Percentiles rank a stretch among this genome's conserved stretches.
Conservation (phyloP, 92 coral and sea anemone species). For the Pocillopora meandrina region DNA sequence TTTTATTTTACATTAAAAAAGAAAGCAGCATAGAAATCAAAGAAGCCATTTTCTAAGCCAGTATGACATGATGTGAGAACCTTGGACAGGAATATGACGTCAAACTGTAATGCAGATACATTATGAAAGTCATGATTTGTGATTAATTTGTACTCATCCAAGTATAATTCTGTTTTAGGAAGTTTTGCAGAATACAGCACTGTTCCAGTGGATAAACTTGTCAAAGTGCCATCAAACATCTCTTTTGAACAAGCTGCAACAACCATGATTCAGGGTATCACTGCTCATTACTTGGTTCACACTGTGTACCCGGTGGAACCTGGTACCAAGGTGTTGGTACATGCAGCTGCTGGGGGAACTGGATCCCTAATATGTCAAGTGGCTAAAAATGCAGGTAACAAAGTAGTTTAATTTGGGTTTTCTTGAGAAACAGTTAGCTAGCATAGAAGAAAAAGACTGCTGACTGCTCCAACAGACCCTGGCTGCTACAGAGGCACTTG, state of each 20-base stretch:
- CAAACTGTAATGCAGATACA: no score
- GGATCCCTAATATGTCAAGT: constrained; percentile 62
- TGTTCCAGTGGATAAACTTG: constrained; percentile 17
- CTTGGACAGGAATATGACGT: no score
- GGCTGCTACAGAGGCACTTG: no score
- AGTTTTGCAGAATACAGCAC: constrained; percentile 42
- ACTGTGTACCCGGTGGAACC: constrained; percentile 46
- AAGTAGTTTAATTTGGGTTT: background rate
- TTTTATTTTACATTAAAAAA: no score
- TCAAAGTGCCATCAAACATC: constrained; percentile 52
- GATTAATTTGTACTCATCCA: no score
- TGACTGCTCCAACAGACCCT: no score
- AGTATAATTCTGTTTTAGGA: background rate
- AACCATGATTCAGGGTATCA: constrained; percentile 70
- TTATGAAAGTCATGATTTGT: no score
- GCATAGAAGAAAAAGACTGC: no score
- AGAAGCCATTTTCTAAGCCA: no score
- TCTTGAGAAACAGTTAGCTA: no score
- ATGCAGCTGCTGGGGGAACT: constrained; percentile 75
- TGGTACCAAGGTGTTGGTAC: constrained; percentile 63
- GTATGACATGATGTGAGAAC: no score
- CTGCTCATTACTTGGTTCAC: constrained; percentile 63
- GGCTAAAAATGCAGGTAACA: constrained; percentile 64
- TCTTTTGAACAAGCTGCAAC: constrained; percentile 59
- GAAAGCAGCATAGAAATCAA: no score